Conservation (phyloP, 2,113 vertebrate species). For the Hystrix cristata region DNA sequence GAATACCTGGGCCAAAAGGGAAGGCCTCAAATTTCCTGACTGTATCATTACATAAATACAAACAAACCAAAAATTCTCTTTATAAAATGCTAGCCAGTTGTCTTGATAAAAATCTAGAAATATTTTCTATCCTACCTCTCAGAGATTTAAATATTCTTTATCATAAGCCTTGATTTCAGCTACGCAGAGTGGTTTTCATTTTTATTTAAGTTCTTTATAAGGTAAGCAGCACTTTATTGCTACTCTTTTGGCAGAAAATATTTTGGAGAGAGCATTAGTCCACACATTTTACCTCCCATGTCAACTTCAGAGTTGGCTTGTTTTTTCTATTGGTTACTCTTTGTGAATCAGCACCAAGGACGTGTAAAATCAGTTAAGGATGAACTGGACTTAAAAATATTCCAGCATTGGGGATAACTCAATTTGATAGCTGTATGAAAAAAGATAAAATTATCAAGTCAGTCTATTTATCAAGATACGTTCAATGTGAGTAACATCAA, state of each 20-base stretch:
- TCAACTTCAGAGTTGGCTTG: background rate
- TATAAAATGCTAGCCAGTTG: background rate
- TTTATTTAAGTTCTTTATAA: background rate
- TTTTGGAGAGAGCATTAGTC: background rate
- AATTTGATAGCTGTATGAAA: background rate
- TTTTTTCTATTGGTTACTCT: background rate
- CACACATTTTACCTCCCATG: background rate
- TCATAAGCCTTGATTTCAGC: background rate
- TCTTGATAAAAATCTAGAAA: constrained; percentile 40
- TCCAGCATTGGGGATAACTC: background rate
- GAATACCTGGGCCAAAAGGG: background rate
- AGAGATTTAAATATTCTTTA: background rate
- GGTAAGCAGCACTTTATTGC: background rate
- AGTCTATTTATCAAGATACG: background rate
- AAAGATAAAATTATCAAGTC: background rate
- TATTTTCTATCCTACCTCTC: background rate
- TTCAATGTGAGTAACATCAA: background rate
- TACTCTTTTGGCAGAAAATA: background rate
- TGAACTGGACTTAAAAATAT: background rate
- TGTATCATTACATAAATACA: background rate
- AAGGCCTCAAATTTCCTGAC: background rate
- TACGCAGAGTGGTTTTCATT: background rate
- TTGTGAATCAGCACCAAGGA: background rate
- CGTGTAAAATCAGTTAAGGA: background rate
- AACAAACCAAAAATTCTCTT: background rate